These are phyloP conservation scores for Thumatha senex DNA, from an alignment of 2,888 invertebrate genomes.

Conservation along the genomic window DNA sequence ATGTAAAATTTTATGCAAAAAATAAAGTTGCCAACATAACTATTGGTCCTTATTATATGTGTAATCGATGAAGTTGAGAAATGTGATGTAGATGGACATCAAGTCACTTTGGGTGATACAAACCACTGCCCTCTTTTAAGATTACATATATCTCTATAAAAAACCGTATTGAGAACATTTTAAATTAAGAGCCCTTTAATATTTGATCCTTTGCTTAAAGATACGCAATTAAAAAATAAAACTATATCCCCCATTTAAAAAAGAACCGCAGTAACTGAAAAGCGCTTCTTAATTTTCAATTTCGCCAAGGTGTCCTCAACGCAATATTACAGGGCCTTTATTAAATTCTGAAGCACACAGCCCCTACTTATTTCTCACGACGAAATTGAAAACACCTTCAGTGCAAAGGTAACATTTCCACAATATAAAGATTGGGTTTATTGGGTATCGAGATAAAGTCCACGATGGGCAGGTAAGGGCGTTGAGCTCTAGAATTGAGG, in stretches of 20 bases:
- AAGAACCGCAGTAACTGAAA: slow-evolving; percentile 39
- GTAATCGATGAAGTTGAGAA: no score
- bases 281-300: slow-evolving; percentile 69
- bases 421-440: slow-evolving; percentile 74
- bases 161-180: no score
- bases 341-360: slow-evolving; percentile 62
- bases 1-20: no score
- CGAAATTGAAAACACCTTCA: slow-evolving; percentile 72
- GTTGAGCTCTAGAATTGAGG: slow-evolving; percentile 44
- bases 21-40: no score
- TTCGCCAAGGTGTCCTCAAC: slow-evolving; percentile 54
- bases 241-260: slow-evolving; percentile 33
- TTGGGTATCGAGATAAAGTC: slow-evolving; percentile 58
- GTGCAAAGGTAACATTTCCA: slow-evolving; percentile 60
- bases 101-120: no score
- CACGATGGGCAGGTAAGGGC: slow-evolving; percentile 49
- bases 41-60: no score
- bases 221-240: slow-evolving; percentile 27
- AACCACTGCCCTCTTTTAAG: no score
- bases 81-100: no score
- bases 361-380: slow-evolving; percentile 63
- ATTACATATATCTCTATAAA: no score
- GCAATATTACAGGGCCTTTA: slow-evolving; percentile 62
- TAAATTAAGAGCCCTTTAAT: not conserved
- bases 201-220: not conserved